Base-by-base conservation (phyloP, 2,113 vertebrate genomes). In the Petroica traversi region DNA sequence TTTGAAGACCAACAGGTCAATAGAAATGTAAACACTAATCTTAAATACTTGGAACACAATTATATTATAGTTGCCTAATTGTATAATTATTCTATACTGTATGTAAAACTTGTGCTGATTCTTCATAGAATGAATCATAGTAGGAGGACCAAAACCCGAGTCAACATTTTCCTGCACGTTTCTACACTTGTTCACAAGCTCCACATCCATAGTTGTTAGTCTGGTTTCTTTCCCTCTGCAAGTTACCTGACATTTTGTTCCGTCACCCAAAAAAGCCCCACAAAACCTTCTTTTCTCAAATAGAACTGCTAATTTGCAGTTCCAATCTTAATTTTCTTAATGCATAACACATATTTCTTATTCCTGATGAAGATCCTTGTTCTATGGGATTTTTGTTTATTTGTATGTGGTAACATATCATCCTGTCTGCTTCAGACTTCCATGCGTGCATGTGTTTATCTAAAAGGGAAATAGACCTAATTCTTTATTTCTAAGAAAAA, bases 11-110 rank as follows among this genome's bases (percentile, higher is more conserved):
- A 52, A 29, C 11, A 45, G 5, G 12, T 69, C 36, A 76, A 57
- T 28, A 78, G 67, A 73, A 77, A 73, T 22, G 2, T 43, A 83
- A 73, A 40, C 5, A n/a, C 3, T 14, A 26, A 4, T 29, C 85
- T 81, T 38, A 62, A 83, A 58, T 64, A 68, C 7, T 26, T 48
- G 9, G 10, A 66, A 24, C 14, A 2, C 13, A 41, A 54, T 26
- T 63, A 23, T 9, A 41, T 66, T 2, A 8, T 40, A 54, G 23
- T 24, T 4, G 6, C 43, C 87, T 74, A 41, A 22, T 13, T 16
- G 19, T 48, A 29, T 38, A 45, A 71, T 81, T 38, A 36, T 14
- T 41, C 14, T 22, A n/a, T 33, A 52, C 1, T 0, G 0, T 9
- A 28, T 5, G 4, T 29, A 79, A 75, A 78, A 40, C 28, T 69